A percentile compares a stretch with the other conserved stretches of the same genome.
phyloP scores from a whole-genome alignment of 2,797 vertebrate genomes.

The Anolis apletophallus region DNA sequence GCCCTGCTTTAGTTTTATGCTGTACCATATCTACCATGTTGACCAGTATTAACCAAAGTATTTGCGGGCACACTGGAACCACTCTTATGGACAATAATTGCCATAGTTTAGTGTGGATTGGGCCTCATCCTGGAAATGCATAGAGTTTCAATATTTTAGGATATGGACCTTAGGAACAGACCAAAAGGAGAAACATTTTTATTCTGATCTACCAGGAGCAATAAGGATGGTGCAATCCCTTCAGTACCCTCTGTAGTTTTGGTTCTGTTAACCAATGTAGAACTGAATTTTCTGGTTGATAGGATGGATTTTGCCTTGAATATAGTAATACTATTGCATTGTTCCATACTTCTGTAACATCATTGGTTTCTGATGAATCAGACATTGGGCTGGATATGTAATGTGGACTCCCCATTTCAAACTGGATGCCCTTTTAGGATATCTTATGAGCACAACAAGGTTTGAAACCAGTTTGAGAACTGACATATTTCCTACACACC shows the following conservation, averaged over 20 bases:
- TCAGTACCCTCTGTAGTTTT: not conserved
- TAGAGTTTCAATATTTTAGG: not conserved
- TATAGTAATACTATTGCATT: not conserved
- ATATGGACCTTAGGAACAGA: not conserved
- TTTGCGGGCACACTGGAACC: no score
- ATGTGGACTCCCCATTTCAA: no score
- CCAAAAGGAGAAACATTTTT: not conserved
- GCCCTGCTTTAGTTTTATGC: no score
- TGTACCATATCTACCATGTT: no score
- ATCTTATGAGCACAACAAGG: no score
- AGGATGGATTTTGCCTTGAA: not conserved
- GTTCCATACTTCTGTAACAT: not conserved
- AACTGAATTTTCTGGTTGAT: not conserved
- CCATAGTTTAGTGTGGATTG: not conserved
- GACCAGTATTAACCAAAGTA: no score
- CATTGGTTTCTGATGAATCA: not conserved
- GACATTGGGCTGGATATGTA: not conserved
- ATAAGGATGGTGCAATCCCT: not conserved
- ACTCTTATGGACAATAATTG: not conserved
- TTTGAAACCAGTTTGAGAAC: no score
- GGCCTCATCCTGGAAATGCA: not conserved
- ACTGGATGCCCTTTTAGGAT: no score
- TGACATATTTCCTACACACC: no score
- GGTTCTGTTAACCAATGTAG: not conserved
- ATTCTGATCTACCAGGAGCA: not conserved